phyloP scores from a whole-genome alignment of 1,140 invertebrate genomes.

The Belonocnema kinseyi region DNA sequence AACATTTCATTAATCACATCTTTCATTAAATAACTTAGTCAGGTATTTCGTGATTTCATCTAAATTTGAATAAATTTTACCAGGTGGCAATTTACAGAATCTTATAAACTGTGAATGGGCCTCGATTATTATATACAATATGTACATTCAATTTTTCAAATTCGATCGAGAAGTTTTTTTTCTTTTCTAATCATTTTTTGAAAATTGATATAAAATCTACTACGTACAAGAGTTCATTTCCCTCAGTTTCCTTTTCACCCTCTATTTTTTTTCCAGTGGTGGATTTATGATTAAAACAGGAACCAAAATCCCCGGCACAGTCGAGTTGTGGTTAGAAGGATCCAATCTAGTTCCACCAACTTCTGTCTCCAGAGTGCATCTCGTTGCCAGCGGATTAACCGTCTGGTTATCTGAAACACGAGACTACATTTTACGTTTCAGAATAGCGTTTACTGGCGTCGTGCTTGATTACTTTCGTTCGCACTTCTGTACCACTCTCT shows the following conservation, averaged over 20 bases:
- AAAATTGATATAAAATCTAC: neutral
- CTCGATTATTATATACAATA: no score
- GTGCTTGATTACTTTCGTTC: neutral
- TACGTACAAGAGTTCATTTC: neutral
- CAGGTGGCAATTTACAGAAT: no score
- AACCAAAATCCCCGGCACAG: neutral
- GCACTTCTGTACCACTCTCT: neutral
- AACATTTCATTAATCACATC: neutral
- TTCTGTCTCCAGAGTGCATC: neutral
- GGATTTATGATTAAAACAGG: neutral
- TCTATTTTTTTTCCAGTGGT: neutral
- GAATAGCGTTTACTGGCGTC: neutral
- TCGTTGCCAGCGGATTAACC: neutral
- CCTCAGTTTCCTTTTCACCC: neutral
- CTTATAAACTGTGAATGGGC: no score
- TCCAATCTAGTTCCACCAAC: slow-evolving; percentile 1
- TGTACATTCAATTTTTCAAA: no score
- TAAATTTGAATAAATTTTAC: no score
- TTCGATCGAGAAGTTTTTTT: neutral
- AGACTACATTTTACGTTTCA: neutral
- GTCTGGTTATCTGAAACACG: neutral
- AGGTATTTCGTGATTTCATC: neutral
- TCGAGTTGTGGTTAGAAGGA: neutral
- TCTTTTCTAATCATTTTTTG: slow-evolving; percentile 1
- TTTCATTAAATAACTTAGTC: neutral